phyloP scores from a whole-genome alignment of 2,797 vertebrate species.

The Muraenolepis orangiensis region DNA sequence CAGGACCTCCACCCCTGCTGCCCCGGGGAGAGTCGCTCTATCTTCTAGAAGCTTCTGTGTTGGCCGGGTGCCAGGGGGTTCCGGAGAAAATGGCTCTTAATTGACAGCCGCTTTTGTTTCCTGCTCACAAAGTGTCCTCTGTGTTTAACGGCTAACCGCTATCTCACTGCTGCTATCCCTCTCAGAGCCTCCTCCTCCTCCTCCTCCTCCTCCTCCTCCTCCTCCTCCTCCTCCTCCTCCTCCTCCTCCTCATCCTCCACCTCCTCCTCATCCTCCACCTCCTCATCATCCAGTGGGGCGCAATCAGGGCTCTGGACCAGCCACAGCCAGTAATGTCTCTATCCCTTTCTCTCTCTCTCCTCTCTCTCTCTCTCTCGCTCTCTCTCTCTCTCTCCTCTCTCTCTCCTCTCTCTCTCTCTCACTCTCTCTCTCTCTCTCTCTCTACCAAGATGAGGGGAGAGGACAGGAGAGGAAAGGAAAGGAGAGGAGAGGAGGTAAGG shows the following conservation, averaged over 20 bases:
- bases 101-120: slow-evolving; percentile 61
- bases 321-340: too few species aligned
- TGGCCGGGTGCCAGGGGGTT: slow-evolving; percentile 35
- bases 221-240: slow-evolving; percentile 24
- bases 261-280: too few species aligned
- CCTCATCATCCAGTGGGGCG: too few species aligned
- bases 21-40: neutral
- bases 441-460: slow-evolving; percentile 3
- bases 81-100: slow-evolving; percentile 44
- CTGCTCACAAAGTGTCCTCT: slow-evolving; percentile 56
- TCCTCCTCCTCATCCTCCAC: too few species aligned
- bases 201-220: neutral
- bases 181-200: slow-evolving; percentile 7
- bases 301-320: too few species aligned
- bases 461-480: neutral
- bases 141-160: slow-evolving; percentile 33
- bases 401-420: too few species aligned
- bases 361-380: too few species aligned
- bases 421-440: too few species aligned
- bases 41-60: slow-evolving; percentile 16
- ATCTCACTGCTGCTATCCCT: slow-evolving; percentile 34
- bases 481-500: too few species aligned
- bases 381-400: too few species aligned
- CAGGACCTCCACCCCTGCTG: neutral
- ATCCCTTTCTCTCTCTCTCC: too few species aligned